These are phyloP conservation scores for Gouania willdenowi DNA, from an alignment of 2,797 vertebrate genomes.

Conservation along the genomic window DNA sequence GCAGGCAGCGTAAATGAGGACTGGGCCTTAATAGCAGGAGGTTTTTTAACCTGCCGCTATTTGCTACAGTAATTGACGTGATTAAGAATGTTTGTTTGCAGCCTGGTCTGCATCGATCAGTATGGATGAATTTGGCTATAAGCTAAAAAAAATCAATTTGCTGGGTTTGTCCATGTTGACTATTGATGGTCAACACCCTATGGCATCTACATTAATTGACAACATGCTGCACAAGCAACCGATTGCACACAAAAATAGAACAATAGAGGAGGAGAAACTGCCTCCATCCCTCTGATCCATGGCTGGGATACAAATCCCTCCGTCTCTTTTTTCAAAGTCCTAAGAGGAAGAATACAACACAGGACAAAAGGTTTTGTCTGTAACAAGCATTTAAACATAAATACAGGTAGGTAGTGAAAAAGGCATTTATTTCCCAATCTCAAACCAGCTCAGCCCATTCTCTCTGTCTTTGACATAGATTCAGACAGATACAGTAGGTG, in stretches of 20 bases:
- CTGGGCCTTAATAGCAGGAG: constrained; percentile 42
- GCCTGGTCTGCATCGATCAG: constrained; percentile 16
- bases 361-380: not conserved
- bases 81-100: constrained; percentile 44
- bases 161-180: constrained; percentile 8
- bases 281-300: constrained; percentile 33
- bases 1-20: constrained; percentile 41
- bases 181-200: constrained; percentile 15
- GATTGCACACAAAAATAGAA: constrained; percentile 30
- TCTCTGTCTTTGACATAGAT: no score
- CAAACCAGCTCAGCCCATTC: not conserved
- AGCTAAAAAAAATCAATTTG: constrained; percentile 5
- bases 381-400: not conserved
- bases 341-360: constrained; percentile 3
- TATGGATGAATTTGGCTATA: not conserved
- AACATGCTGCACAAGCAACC: constrained; percentile 16
- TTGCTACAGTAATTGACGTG: constrained; percentile 35
- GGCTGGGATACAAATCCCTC: constrained; percentile 41
- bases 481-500: no score
- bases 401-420: no score
- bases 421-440: constrained; percentile 4
- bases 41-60: constrained; percentile 33
- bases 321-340: constrained; percentile 46
- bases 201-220: constrained; percentile 15
- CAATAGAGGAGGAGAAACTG: constrained; percentile 24